Conservation (phyloP, 2,113 vertebrate species). For the Alligator sinensis region DNA sequence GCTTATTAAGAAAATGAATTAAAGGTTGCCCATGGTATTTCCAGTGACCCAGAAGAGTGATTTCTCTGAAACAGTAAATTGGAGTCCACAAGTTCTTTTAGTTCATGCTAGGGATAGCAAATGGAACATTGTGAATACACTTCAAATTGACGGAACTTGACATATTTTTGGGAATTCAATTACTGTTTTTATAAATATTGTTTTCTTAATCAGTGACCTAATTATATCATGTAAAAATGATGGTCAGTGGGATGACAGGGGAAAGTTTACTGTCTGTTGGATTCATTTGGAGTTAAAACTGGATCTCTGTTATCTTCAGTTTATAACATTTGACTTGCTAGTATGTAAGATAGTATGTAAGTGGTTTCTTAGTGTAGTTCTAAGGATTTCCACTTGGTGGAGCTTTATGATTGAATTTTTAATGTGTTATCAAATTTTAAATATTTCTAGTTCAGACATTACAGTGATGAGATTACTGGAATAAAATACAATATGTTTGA, state of each 20-base stretch:
- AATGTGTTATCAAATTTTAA: conserved; percentile 46
- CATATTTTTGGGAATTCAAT: not conserved
- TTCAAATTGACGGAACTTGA: not conserved
- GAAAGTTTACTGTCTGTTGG: not conserved
- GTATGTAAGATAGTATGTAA: not conserved
- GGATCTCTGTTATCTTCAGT: not conserved
- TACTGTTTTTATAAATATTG: not conserved
- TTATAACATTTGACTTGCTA: not conserved
- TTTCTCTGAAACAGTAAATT: conserved; percentile 2
- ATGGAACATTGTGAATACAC: not conserved
- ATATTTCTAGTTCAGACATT: not conserved
- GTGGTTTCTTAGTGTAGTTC: conserved; percentile 71
- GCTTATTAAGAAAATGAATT: conserved; percentile 45
- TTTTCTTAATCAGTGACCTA: not conserved
- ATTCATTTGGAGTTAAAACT: not conserved
- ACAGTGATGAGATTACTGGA: conserved; percentile 11
- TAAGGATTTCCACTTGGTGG: conserved; percentile 81
- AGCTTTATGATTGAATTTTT: conserved; percentile 84
- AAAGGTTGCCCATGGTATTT: conserved; percentile 29
- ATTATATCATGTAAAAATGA: not conserved
- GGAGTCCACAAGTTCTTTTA: not conserved
- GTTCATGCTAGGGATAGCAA: not conserved
- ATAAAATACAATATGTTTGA: conserved; percentile 27
- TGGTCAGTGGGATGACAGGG: not conserved
- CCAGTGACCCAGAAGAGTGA: not conserved